Evolutionary conservation across 2,113 vertebrate species (phyloP), one percentile per base, ranked within the genome.

Genomic region (Pleuronectes platessa): DNA sequence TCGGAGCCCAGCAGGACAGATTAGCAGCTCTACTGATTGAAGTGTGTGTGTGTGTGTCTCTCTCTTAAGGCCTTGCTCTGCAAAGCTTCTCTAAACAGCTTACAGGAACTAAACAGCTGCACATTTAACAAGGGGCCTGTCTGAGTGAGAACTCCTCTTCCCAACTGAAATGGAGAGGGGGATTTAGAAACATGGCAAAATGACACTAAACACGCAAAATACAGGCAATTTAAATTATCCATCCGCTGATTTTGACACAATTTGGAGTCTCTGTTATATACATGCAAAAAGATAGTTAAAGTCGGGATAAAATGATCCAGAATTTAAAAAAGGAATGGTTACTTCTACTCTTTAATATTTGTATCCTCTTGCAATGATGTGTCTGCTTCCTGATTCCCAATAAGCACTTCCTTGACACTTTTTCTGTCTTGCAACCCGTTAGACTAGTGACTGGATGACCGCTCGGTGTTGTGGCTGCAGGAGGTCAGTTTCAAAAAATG

Each of bases 61-160:
- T 79, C 21, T 83, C 70, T 81, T 70, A 81, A 76, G 86, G 67
- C 55, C 68, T 87, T 78, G 73, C 78, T 78, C 71, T 61, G 74
- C 80, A 88, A 92, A 90, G 89, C 90, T 87, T 70, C 15, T 78
- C 79, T 92, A 89, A 93, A 89, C 86, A 67, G 92, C 89, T 93
- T 93, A 92, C 82, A 82, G 74, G 75, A 78, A 85, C 70, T 83
- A 85, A 91, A 91, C 87, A 89, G 87, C 89, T 92, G 88, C 82
- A 86, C 83, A 69, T 91, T 91, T 89, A 89, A 90, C 82, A 86
- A 90, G 69, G 61, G 74, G 35, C 60, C 69, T n/a, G 68, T 88
- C 85, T 82, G 78, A 83, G 66, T 23, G 49, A 75, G 67, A 72
- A 74, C 73, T 72, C 40, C 8, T 76, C 74, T 79, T 81, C 23